Conservation (phyloP, 2,888 invertebrate genomes). For the Drosophila quinaria region DNA sequence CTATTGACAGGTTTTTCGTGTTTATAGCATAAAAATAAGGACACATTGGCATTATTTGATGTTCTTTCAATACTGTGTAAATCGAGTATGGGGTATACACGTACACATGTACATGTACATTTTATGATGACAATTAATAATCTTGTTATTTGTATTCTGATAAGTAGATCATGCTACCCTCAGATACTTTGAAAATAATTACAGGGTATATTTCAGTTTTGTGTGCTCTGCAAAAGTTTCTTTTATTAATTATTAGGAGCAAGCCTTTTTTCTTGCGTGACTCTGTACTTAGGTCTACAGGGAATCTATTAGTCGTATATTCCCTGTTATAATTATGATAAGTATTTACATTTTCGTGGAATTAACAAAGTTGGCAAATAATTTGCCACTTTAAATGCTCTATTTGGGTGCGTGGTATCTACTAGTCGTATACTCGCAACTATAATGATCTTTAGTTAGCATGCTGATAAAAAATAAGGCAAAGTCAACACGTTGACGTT, state of each 20-base stretch:
- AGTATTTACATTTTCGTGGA: too few relatives aligned
- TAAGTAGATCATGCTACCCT: too few relatives aligned
- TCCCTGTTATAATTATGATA: too few relatives aligned
- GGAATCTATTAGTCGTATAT: too few relatives aligned
- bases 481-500: conserved; percentile 19
- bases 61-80: conserved; percentile 29
- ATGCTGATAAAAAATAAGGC: conserved; percentile 39
- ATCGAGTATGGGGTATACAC: neutral
- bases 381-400: neutral
- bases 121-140: too few relatives aligned
- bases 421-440: neutral
- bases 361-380: neutral
- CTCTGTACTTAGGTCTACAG: too few relatives aligned
- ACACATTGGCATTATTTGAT: conserved; percentile 22
- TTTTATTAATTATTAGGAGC: too few relatives aligned
- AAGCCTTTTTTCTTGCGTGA: too few relatives aligned
- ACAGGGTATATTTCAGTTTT: too few relatives aligned
- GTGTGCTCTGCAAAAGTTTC: too few relatives aligned
- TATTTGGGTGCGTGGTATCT: conserved; percentile 4
- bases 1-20: conserved; percentile 53
- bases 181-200: too few relatives aligned
- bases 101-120: neutral
- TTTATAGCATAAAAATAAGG: conserved; percentile 31
- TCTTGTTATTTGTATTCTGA: too few relatives aligned
- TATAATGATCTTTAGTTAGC: conserved; percentile 23